Conservation (phyloP, 2,113 vertebrate genomes). For the Geococcyx californianus region DNA sequence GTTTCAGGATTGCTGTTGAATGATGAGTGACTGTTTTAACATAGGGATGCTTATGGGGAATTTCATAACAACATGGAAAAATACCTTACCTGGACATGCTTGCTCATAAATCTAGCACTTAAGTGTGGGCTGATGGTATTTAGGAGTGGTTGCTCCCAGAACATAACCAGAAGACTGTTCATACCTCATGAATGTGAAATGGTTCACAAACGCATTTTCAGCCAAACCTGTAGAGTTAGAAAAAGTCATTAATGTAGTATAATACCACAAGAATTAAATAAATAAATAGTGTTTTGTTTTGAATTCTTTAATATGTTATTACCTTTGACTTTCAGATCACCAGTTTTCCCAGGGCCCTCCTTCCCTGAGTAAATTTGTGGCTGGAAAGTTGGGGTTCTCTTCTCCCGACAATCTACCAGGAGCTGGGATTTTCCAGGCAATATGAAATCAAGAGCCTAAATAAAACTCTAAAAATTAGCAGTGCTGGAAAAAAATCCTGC, state of each 20-base stretch:
- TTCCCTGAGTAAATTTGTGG: not conserved
- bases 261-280: not conserved
- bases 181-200: not conserved
- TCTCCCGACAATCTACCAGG: not conserved
- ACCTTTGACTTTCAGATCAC: not conserved
- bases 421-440: not conserved
- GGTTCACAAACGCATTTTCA: not conserved
- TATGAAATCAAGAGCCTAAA: not conserved
- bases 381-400: not conserved
- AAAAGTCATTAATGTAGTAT: not conserved
- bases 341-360: not conserved
- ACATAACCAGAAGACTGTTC: not conserved
- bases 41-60: not conserved
- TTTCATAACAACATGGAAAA: not conserved
- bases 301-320: not conserved
- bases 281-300: not conserved
- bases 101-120: not conserved
- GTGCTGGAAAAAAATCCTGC: not conserved
- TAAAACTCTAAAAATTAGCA: not conserved
- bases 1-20: not conserved
- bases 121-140: not conserved
- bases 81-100: not conserved
- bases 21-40: constrained; percentile 7
- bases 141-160: not conserved
- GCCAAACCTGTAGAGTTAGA: not conserved